Conservation (phyloP, 2,113 vertebrate genomes). For the Pyxicephalus adspersus region DNA sequence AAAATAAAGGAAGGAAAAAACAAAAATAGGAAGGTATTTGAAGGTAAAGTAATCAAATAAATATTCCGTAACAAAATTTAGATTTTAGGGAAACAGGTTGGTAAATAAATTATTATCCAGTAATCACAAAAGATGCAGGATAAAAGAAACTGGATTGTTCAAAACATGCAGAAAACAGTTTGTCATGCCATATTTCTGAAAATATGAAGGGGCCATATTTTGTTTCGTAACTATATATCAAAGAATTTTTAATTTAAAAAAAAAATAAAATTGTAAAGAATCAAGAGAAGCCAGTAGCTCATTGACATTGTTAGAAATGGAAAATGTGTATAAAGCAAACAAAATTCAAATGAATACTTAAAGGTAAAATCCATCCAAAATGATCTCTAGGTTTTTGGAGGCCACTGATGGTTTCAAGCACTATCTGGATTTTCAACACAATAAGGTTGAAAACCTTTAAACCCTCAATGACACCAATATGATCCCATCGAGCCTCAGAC, state of each 20-base stretch:
- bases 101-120: slow-evolving; percentile 7
- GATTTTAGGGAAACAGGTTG: slow-evolving; percentile 17
- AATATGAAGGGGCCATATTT: slow-evolving; percentile 1
- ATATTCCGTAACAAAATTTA: slow-evolving; percentile 46
- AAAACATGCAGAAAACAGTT: slow-evolving; percentile 13
- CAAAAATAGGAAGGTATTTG: slow-evolving; percentile 73
- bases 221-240: background rate
- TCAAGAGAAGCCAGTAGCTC: too few relatives aligned
- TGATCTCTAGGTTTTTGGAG: background rate
- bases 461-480: too few relatives aligned
- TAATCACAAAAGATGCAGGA: slow-evolving; percentile 7
- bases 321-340: background rate
- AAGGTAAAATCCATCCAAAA: background rate
- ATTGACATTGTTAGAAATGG: background rate
- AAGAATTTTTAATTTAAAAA: background rate
- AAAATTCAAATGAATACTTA: background rate
- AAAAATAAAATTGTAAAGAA: background rate
- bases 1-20: slow-evolving; percentile 78
- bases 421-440: too few relatives aligned
- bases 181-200: background rate
- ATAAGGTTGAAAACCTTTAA: too few relatives aligned
- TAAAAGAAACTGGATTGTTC: slow-evolving; percentile 12
- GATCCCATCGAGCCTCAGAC: too few relatives aligned
- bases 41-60: slow-evolving; percentile 67
- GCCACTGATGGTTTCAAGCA: too few relatives aligned